Conservation (phyloP, 2,888 invertebrate species). For the Drosophila birchii region DNA sequence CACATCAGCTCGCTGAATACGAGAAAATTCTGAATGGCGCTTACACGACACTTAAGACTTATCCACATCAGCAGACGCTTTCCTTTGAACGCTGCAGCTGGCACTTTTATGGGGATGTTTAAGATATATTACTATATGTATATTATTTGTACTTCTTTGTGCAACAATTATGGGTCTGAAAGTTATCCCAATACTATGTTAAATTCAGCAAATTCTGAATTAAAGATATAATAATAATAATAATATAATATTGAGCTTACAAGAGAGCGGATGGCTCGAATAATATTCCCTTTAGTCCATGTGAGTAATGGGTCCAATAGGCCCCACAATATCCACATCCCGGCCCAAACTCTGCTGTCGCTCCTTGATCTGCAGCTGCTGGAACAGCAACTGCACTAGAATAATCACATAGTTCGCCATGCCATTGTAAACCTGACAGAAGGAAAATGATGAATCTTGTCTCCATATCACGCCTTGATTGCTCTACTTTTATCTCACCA, state of each 20-base stretch:
- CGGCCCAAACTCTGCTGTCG: conserved; percentile 29
- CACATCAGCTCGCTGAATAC: conserved; percentile 2
- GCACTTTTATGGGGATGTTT: conserved; percentile 34
- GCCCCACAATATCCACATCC: conserved; percentile 59
- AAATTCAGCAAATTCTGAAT: neutral
- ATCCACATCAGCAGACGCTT: conserved; percentile 4
- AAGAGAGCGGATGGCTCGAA: neutral
- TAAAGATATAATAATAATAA: neutral
- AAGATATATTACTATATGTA: too few species aligned
- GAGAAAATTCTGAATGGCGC: neutral
- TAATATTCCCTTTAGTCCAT: conserved; percentile 7
- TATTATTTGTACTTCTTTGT: too few species aligned
- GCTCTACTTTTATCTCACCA: conserved; percentile 59
- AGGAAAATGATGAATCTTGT: neutral
- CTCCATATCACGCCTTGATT: neutral
- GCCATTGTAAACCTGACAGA: conserved; percentile 71
- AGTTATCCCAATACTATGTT: neutral
- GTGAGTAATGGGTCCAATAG: conserved; percentile 30
- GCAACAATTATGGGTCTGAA: too few species aligned
- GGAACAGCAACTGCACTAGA: conserved; percentile 80
- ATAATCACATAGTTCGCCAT: conserved; percentile 80
- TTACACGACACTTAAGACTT: conserved; percentile 23
- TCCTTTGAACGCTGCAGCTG: conserved; percentile 24
- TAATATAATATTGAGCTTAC: too few species aligned
- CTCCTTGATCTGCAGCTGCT: conserved; percentile 67